Percentiles rank a stretch among this genome's conserved stretches.
Evolutionary conservation across 2,888 invertebrate species (phyloP).

Genomic region (Pocota personata): DNA sequence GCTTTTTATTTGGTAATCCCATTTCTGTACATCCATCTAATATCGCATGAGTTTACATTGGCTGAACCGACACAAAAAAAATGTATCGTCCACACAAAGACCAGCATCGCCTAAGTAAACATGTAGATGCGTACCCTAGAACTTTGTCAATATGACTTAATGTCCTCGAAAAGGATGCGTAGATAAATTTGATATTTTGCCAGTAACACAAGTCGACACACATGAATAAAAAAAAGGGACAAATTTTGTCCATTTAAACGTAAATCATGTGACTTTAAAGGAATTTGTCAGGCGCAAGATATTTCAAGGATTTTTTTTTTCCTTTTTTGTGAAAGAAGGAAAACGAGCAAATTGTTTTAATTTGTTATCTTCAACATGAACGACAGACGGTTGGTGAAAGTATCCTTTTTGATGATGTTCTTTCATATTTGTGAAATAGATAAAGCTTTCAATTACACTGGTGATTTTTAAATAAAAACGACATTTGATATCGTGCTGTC

Average conservation of each 20-base stretch:
- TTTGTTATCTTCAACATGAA: constrained; percentile 25
- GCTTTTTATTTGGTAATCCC: constrained; percentile 27
- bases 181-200: constrained; percentile 44
- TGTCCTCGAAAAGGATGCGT: constrained; percentile 50
- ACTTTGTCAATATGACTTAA: constrained; percentile 39
- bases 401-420: constrained; percentile 16
- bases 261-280: constrained; percentile 25
- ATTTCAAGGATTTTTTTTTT: constrained; percentile 1
- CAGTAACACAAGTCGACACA: neutral
- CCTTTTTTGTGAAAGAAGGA: neutral
- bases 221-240: neutral
- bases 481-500: neutral
- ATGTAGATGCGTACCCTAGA: constrained; percentile 18
- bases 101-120: constrained; percentile 31
- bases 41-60: constrained; percentile 41
- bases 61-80: constrained; percentile 3
- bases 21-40: constrained; percentile 33
- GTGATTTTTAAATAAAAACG: neutral
- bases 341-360: constrained; percentile 32
- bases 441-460: constrained; percentile 28
- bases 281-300: neutral
- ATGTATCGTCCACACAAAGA: neutral
- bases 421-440: constrained; percentile 19
- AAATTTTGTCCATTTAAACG: constrained; percentile 18
- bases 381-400: neutral